Evolutionary conservation across 2,888 invertebrate species (phyloP), one percentile per base, ranked within the genome.

Genomic region (Chloroclystis v-ata): DNA sequence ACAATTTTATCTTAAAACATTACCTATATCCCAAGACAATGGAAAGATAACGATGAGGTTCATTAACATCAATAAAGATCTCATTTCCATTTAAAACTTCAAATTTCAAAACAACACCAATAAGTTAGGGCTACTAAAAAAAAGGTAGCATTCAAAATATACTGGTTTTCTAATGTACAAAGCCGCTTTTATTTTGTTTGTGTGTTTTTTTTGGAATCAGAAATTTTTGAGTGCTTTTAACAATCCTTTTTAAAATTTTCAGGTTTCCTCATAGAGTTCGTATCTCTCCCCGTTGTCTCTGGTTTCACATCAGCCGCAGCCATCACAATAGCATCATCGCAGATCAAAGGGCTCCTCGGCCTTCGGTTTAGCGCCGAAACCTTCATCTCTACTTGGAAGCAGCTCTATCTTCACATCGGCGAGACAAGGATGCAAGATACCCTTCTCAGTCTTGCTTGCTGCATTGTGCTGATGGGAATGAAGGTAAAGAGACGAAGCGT

Each of bases 231-330:
- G 9, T 26, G 9, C 2, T 6, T 8, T 26, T 1, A 26, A 3
- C 28, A 1, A n/a, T n/a, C 9, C 3, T 4, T 1, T n/a, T 12
- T n/a, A 33, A 20, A n/a, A 2, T 6, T 75, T 75, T 1, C 77
- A 92, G 93, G 94, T 41, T 93, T 93, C 66, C 79, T 94, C 7
- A 91, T 94, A 10, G 92, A 93, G 52, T 93, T 94, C 60, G 92
- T 94, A 4, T 94, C 94, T 0, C 77, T 91, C 1, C 93, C 94
- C 0, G 94, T 94, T 0, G 92, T 93, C 1, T 91, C 92, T 1
- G 94, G 92, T 0, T 94, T 94, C 70, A 93, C 94, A 2, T 93
- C 94, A 1, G 94, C 94, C 0, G 93, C 94, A 0, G 93, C 94
- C 5, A 65, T 94, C 2, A 93, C 93, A 9, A 94, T 94, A 56